Evolutionary conservation across 2,888 invertebrate genomes (phyloP), one percentile per base, ranked within the genome.

Genomic region (Chloroclysta siterata): DNA sequence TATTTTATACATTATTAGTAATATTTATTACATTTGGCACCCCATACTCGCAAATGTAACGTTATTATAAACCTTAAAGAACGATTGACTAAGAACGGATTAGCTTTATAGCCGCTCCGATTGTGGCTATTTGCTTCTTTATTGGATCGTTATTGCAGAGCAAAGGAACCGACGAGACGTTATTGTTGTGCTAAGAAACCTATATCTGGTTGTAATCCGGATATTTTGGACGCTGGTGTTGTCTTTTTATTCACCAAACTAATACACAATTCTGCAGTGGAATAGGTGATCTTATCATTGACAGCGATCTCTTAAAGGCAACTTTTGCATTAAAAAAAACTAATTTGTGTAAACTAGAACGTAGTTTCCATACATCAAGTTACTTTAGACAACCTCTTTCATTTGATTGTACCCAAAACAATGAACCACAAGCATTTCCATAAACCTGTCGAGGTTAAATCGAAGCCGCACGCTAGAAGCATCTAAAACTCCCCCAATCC

Each of bases 121-220:
- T 61, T 42, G 65, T 44, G 75, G 75, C 72, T 84, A 82, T 87
- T 87, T 85, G 77, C 82, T 80, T 83, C 81, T 84, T 84, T 85
- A 85, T 84, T 82, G 81, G 83, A 77, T 79, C 81, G 77, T 85
- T 83, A 68, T 68, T 60, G 56, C 47, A 55, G 70, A 65, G 65
- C 65, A 72, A 75, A 76, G 22, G 22, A 3, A 22, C n/a, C 22
- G 22, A 22, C 3, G 22, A 22, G 22, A 22, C 81, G 77, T 84
- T 83, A 68, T 68, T 60, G 60, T 41, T 58, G 69, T 63, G 65
- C 65, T 71, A 75, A 76, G 72, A 72, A 66, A 65, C 56, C 55
- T 58, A 68, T 63, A 53, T 57, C 48, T 42, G 42, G 13, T 17
- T 52, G 53, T 64, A 54, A 58, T 65, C 58, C 47, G 47, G 63